Evolutionary conservation across 2,888 invertebrate species (phyloP).

Genomic region (Drosophila sordidula): DNA sequence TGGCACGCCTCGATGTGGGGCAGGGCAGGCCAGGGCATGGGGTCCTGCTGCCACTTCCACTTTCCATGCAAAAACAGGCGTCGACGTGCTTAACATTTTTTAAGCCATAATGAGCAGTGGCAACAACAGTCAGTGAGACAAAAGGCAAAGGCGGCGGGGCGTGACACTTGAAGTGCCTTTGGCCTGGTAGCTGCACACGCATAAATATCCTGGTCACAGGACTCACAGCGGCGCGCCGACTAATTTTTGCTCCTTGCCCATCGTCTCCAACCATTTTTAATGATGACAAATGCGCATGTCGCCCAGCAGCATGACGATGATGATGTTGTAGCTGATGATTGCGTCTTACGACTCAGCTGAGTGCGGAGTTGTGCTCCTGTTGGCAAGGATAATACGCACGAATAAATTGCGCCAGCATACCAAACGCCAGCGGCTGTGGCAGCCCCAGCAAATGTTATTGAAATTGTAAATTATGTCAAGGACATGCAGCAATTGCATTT

Average conservation of each 20-base stretch:
- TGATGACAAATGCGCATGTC: conserved; percentile 74
- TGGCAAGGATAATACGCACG: conserved; percentile 49
- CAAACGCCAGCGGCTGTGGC: conserved; percentile 5
- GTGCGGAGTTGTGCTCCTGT: conserved; percentile 38
- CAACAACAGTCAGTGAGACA: conserved; percentile 44
- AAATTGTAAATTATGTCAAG: conserved; percentile 80
- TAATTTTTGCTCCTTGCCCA: conserved; percentile 57
- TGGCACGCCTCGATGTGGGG: conserved; percentile 25
- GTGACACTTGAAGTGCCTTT: conserved; percentile 67
- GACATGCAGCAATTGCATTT: conserved; percentile 61
- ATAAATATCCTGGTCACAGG: conserved; percentile 66
- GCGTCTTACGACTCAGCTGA: conserved; percentile 45
- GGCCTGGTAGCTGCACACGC: conserved; percentile 67
- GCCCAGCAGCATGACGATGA: conserved; percentile 20
- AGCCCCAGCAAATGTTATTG: conserved; percentile 60
- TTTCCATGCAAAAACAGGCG: conserved; percentile 66
- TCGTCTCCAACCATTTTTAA: conserved; percentile 58
- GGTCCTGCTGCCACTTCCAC: conserved; percentile 9
- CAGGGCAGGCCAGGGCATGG: conserved; percentile 15
- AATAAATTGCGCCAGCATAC: conserved; percentile 61
- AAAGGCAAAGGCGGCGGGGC: conserved; percentile 59
- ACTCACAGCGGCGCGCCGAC: conserved; percentile 38
- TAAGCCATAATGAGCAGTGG: conserved; percentile 72
- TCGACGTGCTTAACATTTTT: conserved; percentile 77
- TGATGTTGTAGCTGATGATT: conserved; percentile 41